Evolutionary conservation across 2,113 vertebrate species (phyloP), one percentile per base, ranked within the genome.

Genomic region (Phrynosoma platyrhinos): DNA sequence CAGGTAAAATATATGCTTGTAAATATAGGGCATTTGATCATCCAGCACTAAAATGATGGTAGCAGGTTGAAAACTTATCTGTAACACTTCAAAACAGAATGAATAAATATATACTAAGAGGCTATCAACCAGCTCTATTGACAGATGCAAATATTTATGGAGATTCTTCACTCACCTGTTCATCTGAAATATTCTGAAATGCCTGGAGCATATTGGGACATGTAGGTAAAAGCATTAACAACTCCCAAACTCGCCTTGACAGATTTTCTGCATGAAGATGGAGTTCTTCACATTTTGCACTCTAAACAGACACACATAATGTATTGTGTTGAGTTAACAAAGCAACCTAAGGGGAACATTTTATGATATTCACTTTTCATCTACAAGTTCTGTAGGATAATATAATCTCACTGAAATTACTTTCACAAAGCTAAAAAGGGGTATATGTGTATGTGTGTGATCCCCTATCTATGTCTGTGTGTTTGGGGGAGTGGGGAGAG

Each of bases 131-230:
- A 27, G 14, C 10, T 32, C 18, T 66, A 53, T 32, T 68, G 21
- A 77, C 12, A 83, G 9, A 18, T 53, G 10, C 21, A 66, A 78
- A 66, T 77, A 68, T 77, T 53, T 88, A 82, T 82, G 6, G 89
- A 91, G 62, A 8, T 18, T 30, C 6, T 79, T 66, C 69, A 92
- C 95, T 96, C 62, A 99, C 99, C 97, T 98, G 96, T 85, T 99
- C 99, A 82, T 99, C 98, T 0, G 98, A 98, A 95, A 99, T 99
- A 96, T 97, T 99, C 95, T 99, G 99, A 96, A 99, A 99, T 87
- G 99, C 99, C 96, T 97, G 98, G 88, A 99, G 95, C 99, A 99
- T 99, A 95, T 99, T 99, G 94, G 99, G 99, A 95, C 99, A 99
- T 0, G 99, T 99, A 80, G 99, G 99, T 79, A 99, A 97, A 87